phyloP scores from a whole-genome alignment of 2,888 invertebrate genomes.

The Diachrysia chrysitis region DNA sequence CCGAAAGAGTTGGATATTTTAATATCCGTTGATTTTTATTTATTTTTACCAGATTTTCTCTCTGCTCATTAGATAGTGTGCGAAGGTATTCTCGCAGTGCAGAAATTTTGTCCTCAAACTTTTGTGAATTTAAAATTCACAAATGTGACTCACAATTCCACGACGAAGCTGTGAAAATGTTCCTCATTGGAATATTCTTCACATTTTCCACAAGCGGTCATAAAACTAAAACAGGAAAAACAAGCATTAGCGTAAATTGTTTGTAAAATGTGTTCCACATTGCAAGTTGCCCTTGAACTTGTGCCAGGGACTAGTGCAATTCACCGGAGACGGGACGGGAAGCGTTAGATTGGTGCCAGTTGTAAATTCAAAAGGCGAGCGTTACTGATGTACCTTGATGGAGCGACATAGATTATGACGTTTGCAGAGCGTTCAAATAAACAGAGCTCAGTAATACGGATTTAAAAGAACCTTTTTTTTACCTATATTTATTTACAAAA shows the following conservation, averaged over 20 bases:
- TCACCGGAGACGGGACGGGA: slow-evolving; percentile 70
- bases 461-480: too few species aligned
- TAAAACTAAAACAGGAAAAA: background rate
- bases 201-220: background rate
- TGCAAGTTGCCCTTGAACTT: slow-evolving; percentile 73
- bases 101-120: background rate
- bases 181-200: background rate
- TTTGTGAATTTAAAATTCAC: background rate
- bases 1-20: too few species aligned
- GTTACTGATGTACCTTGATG: slow-evolving; percentile 48
- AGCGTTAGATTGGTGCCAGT: slow-evolving; percentile 79
- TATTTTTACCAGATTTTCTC: too few species aligned
- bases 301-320: slow-evolving; percentile 61
- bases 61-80: too few species aligned
- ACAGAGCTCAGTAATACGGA: background rate
- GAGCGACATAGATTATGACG: slow-evolving; percentile 55
- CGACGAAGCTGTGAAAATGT: background rate
- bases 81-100: background rate
- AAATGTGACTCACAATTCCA: background rate
- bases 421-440: slow-evolving; percentile 22
- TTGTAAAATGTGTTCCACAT: slow-evolving; percentile 21
- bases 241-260: background rate
- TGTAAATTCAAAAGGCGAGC: slow-evolving; percentile 74
- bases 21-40: too few species aligned
- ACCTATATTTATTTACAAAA: too few species aligned